Conservation (phyloP, 2,113 vertebrate genomes). For the Serinus canaria region DNA sequence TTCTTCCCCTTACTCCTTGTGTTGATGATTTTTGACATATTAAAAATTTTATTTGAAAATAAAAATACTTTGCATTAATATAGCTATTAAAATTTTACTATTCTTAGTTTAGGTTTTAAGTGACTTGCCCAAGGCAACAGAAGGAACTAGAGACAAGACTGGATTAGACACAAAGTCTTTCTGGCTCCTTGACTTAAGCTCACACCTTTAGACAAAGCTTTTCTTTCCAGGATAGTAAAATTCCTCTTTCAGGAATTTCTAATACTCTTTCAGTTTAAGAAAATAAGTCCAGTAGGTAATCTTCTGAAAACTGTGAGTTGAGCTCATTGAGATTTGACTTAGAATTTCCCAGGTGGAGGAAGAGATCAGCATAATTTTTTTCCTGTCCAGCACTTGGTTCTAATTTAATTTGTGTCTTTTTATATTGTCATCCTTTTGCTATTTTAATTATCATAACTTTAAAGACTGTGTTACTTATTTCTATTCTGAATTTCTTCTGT, state of each 20-base stretch:
- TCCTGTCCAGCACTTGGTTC: not conserved
- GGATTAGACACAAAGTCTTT: not conserved
- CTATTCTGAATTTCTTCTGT: not conserved
- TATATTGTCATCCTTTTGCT: not conserved
- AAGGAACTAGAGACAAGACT: constrained; percentile 3
- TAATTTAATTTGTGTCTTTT: not conserved
- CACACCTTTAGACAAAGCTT: not conserved
- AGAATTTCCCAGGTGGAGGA: not conserved
- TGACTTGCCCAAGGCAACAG: constrained; percentile 6
- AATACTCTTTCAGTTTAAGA: not conserved
- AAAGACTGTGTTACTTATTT: not conserved
- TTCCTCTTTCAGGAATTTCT: not conserved
- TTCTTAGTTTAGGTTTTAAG: not conserved
- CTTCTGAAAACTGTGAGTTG: not conserved
- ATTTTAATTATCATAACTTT: not conserved
- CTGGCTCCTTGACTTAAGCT: not conserved
- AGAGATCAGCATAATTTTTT: not conserved
- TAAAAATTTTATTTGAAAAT: not conserved
- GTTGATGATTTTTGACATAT: not conserved
- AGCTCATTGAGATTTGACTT: not conserved
- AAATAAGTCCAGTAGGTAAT: not conserved
- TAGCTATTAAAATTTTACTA: not conserved
- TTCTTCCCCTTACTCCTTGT: not conserved
- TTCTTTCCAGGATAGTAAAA: constrained; percentile 11
- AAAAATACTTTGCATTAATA: not conserved